phyloP scores from a whole-genome alignment of 2,113 vertebrate species.

The Neolamprologus ventralis region DNA sequence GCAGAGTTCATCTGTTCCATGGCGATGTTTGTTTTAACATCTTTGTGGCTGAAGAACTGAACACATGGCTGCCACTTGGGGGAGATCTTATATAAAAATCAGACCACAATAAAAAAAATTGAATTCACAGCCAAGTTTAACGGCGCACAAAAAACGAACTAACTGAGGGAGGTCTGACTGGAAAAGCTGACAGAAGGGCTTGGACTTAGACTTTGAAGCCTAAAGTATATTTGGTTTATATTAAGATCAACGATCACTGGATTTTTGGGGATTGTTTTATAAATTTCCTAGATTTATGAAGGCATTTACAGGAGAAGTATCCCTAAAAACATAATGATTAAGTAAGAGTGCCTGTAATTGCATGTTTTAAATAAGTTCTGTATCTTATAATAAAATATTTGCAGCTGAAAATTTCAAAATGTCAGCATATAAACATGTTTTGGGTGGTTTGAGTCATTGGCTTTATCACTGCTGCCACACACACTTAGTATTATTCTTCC shows the following conservation, averaged over 20 bases:
- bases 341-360: background rate
- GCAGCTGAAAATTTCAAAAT: background rate
- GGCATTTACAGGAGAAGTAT: background rate
- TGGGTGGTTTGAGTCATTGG: background rate
- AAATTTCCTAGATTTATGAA: background rate
- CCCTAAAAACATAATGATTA: background rate
- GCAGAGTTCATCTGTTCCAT: background rate
- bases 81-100: background rate
- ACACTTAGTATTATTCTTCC: background rate
- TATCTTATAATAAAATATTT: background rate
- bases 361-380: background rate
- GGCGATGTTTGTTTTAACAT: conserved; percentile 28
- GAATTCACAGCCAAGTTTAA: conserved; percentile 10
- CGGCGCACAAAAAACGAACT: background rate
- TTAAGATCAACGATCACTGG: background rate
- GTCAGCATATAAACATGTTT: background rate
- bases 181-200: background rate
- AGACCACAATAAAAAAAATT: background rate
- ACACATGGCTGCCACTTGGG: conserved; percentile 33
- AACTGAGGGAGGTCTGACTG: background rate
- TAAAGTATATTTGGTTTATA: background rate
- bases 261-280: background rate
- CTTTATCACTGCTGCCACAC: background rate
- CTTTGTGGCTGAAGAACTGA: background rate
- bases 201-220: background rate